Base-by-base conservation (phyloP, 2,888 invertebrate genomes). In the Tuta absoluta region DNA sequence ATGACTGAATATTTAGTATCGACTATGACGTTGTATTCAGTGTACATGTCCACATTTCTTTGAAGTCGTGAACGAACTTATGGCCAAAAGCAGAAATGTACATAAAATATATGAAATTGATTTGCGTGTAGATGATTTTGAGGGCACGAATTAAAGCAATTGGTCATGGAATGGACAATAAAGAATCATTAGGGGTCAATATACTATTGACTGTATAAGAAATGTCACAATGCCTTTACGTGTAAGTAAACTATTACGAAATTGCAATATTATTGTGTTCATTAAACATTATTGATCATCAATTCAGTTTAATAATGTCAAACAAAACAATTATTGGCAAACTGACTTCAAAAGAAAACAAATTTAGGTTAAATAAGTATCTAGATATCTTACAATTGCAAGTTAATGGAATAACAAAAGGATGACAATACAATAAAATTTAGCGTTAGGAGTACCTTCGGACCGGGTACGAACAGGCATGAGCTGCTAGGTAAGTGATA, bases 211-310 rank as follows among this genome's bases (percentile, higher is more conserved):
- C 45, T 17, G 45, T 45, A 17, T 45, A 45, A 17, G 45, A 45
- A 45, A 45, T 45, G n/a, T 45, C n/a, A 45, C 45, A 45, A 45
- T 45, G 45, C 17, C n/a, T 45, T 45, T n/a, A 45, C 45, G 45
- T n/a, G 45, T 45, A 45, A 17, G 45, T n/a, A 14, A n/a, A 41
- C 41, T 7, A 45, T 45, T n/a, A 45, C 17, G 45, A 45, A 45
- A 45, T 45, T 17, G 45, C 45, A 17, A 45, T 45, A 45, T 14
- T 14, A 5, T 14, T 17, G 5, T 45, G 4, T 45, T n/a, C 8
- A 33, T 33, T 10, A 33, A 2, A 28, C 5, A 28, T 1, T 41
- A 41, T 14, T 41, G 41, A 17, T 45, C n/a, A 17, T 45, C 4
- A 17, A 45, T 45, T 45, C n/a, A 45, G n/a, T 2, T 45, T 45